A percentile compares a stretch with the other conserved stretches of the same genome.
These are phyloP conservation scores for Trichopoda pennipes DNA, from an alignment of 2,888 invertebrate species.

Conservation along the genomic window DNA sequence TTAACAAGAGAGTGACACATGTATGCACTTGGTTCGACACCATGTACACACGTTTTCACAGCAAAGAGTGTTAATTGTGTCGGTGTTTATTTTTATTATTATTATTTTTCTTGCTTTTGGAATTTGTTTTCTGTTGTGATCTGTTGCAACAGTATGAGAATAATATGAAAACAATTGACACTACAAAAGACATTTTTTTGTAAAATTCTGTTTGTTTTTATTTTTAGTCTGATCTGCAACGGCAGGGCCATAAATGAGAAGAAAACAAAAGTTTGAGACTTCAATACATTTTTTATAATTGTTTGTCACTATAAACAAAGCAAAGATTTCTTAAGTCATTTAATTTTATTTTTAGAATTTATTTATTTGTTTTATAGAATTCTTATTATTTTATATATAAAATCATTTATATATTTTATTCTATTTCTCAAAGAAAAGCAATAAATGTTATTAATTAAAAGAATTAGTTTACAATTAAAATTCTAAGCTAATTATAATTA, in stretches of 20 bases:
- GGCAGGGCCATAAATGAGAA: slow-evolving; percentile 15
- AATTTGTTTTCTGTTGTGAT: slow-evolving; percentile 43
- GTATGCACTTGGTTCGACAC: slow-evolving; percentile 81
- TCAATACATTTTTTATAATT: slow-evolving; percentile 2
- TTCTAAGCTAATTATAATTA: too few species aligned
- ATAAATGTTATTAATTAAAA: too few species aligned
- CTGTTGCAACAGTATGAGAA: slow-evolving; percentile 61
- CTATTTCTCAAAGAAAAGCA: too few species aligned
- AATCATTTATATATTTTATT: too few species aligned
- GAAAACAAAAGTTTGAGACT: not conserved
- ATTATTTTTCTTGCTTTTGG: not conserved
- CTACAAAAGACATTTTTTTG: slow-evolving; percentile 52
- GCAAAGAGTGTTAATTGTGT: slow-evolving; percentile 71
- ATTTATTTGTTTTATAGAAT: too few species aligned
- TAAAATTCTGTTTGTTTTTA: not conserved
- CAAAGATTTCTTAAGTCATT: not conserved
- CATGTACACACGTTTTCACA: slow-evolving; percentile 71
- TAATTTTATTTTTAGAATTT: too few species aligned
- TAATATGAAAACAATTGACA: slow-evolving; percentile 70
- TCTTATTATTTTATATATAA: too few species aligned
- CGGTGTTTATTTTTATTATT: slow-evolving; percentile 65
- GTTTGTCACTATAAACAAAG: not conserved
- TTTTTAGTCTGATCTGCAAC: not conserved
- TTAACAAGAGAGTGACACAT: slow-evolving; percentile 78
- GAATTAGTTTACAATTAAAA: too few species aligned